phyloP scores from a whole-genome alignment of 2,113 vertebrate genomes.

The Brevimyrus niger region DNA sequence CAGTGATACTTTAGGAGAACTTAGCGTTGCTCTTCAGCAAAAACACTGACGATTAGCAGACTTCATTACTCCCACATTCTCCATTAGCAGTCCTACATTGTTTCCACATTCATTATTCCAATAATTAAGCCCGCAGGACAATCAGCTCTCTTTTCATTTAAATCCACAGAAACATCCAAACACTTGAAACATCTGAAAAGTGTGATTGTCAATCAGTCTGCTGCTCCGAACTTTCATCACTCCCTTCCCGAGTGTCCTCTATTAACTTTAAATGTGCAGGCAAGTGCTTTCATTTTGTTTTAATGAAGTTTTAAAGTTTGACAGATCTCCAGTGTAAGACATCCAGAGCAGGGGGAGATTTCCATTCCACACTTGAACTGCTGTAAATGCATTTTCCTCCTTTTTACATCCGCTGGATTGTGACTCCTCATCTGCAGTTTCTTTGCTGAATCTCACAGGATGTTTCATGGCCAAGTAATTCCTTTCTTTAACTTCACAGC shows the following conservation, averaged over 20 bases:
- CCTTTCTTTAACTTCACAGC: neutral
- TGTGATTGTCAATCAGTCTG: constrained; percentile 58
- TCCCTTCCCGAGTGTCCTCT: constrained; percentile 53
- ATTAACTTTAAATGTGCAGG: constrained; percentile 59
- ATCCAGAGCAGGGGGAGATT: constrained; percentile 26
- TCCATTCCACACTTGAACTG: constrained; percentile 25
- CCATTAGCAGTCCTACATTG: neutral
- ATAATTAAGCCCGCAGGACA: constrained; percentile 6
- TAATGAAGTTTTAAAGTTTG: constrained; percentile 70
- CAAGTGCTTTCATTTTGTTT: constrained; percentile 64
- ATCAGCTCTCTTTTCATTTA: constrained; percentile 35
- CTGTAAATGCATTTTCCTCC: constrained; percentile 1
- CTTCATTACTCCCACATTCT: neutral
- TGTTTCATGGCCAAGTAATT: neutral
- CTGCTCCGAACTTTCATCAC: constrained; percentile 53
- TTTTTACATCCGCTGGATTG: neutral
- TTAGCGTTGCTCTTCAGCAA: neutral
- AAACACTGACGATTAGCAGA: neutral
- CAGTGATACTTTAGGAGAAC: neutral
- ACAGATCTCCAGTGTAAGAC: constrained; percentile 52
- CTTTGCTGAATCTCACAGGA: neutral
- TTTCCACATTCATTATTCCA: neutral
- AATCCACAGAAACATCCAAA: constrained; percentile 53
- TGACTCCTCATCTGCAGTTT: neutral
- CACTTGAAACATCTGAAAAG: constrained; percentile 58